Percentiles rank a stretch among this genome's conserved stretches.
Conservation (phyloP, 2,888 invertebrate genomes). For the Amphimallon solstitiale region DNA sequence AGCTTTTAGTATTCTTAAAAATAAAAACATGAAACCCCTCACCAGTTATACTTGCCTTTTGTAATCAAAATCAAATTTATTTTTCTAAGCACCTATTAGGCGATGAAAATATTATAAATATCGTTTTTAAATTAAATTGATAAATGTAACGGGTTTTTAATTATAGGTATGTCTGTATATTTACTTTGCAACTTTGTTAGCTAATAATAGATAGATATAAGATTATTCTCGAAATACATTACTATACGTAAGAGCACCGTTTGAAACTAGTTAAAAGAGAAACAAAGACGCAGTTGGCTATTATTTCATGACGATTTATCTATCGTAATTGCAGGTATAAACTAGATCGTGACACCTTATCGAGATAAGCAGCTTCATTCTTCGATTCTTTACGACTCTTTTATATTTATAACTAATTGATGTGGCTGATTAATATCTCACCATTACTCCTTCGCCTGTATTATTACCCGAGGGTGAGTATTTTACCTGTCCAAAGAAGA, state of each 20-base stretch:
- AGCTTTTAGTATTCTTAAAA: too few relatives aligned
- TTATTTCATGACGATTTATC: constrained; percentile 32
- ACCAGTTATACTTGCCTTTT: too few relatives aligned
- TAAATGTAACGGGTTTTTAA: too few relatives aligned
- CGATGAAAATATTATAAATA: too few relatives aligned
- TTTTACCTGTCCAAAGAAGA: constrained; percentile 26
- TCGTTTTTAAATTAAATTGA: too few relatives aligned
- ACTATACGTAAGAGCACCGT: neutral
- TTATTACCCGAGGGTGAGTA: constrained; percentile 17
- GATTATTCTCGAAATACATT: too few relatives aligned
- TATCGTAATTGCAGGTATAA: constrained; percentile 32
- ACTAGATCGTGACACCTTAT: constrained; percentile 30
- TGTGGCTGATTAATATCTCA: constrained; percentile 30
- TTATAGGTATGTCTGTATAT: too few relatives aligned
- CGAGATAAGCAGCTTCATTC: constrained; percentile 27
- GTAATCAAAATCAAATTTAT: too few relatives aligned
- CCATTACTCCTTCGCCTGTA: constrained; percentile 15
- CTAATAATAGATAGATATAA: too few relatives aligned
- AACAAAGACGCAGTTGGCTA: constrained; percentile 21
- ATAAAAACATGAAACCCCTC: too few relatives aligned
- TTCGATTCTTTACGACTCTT: constrained; percentile 28
- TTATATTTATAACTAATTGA: constrained; percentile 32
- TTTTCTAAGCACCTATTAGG: too few relatives aligned
- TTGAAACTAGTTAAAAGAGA: neutral
- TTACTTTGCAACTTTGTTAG: too few relatives aligned